Evolutionary conservation across 2,797 vertebrate species (phyloP).

Genomic region (Poecilia picta): DNA sequence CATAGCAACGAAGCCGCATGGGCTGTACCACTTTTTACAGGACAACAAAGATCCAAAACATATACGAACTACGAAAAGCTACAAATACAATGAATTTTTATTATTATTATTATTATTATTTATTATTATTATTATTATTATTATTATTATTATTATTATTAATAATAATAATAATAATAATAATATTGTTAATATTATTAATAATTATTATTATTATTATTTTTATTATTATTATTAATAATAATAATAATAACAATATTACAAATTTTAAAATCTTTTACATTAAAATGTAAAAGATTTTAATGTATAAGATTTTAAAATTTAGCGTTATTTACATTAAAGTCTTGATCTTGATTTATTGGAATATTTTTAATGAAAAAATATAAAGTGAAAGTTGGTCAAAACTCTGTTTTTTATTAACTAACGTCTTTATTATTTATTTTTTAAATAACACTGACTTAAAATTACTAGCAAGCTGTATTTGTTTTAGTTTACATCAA

Average conservation of each 20-base stretch:
- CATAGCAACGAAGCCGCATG: slow-evolving; percentile 71
- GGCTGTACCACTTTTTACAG: slow-evolving; percentile 68
- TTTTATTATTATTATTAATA: no score
- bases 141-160: no score
- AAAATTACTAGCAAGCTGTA: background rate
- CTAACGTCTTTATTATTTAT: background rate
- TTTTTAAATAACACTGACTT: background rate
- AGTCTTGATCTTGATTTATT: background rate
- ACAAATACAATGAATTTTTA: background rate
- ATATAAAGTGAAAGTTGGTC: background rate
- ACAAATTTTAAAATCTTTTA: no score
- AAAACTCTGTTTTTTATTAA: background rate
- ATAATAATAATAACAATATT: no score
- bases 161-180: no score
- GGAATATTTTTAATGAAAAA: background rate
- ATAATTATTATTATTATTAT: no score
- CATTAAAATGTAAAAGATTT: background rate
- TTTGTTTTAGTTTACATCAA: background rate
- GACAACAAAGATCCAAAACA: slow-evolving; percentile 27
- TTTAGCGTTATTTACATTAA: background rate
- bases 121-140: no score
- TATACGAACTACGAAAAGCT: background rate
- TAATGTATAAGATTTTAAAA: background rate
- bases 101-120: background rate
- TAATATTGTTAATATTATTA: no score